Percentiles rank a stretch among this genome's conserved stretches.
Evolutionary conservation across 2,888 invertebrate genomes (phyloP).

Genomic region (Amphiduros pacificus): DNA sequence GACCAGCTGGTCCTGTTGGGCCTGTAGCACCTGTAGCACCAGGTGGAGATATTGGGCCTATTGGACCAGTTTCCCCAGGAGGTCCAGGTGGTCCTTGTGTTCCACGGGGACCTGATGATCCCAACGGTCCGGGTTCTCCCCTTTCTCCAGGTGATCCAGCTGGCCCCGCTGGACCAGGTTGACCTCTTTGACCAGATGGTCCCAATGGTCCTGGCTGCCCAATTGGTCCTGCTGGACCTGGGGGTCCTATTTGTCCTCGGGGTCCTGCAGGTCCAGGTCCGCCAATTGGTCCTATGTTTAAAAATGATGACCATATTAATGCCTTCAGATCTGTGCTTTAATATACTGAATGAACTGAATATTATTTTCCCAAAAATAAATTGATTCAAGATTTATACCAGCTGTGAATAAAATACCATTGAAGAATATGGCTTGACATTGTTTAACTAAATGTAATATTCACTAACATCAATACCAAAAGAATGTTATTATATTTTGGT

Average conservation of each 20-base stretch:
- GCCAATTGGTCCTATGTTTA: too few relatives aligned
- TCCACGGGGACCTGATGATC: slow-evolving; percentile 15
- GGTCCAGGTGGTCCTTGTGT: slow-evolving; percentile 11
- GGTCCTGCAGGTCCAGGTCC: slow-evolving; percentile 5
- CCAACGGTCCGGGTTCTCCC: slow-evolving; percentile 15
- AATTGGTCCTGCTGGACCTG: neutral
- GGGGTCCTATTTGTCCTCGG: slow-evolving; percentile 6
- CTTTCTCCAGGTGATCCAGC: slow-evolving; percentile 16
- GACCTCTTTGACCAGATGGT: slow-evolving; percentile 11
- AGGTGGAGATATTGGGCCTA: neutral
- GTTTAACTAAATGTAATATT: too few relatives aligned
- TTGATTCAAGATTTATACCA: too few relatives aligned
- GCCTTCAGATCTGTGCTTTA: too few relatives aligned
- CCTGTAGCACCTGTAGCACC: slow-evolving; percentile 2
- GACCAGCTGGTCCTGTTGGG: slow-evolving; percentile 5
- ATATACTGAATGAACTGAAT: too few relatives aligned
- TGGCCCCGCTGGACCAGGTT: slow-evolving; percentile 18
- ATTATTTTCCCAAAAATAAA: too few relatives aligned
- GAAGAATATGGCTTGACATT: too few relatives aligned
- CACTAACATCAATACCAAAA: too few relatives aligned
- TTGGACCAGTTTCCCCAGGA: slow-evolving; percentile 5
- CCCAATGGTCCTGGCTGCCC: slow-evolving; percentile 3
- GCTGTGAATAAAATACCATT: too few relatives aligned
- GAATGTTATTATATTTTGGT: too few relatives aligned
- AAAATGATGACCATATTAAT: too few relatives aligned